Evolutionary conservation across 2,888 invertebrate species (phyloP), one percentile per base, ranked within the genome.

Genomic region (Lycia hirtaria): DNA sequence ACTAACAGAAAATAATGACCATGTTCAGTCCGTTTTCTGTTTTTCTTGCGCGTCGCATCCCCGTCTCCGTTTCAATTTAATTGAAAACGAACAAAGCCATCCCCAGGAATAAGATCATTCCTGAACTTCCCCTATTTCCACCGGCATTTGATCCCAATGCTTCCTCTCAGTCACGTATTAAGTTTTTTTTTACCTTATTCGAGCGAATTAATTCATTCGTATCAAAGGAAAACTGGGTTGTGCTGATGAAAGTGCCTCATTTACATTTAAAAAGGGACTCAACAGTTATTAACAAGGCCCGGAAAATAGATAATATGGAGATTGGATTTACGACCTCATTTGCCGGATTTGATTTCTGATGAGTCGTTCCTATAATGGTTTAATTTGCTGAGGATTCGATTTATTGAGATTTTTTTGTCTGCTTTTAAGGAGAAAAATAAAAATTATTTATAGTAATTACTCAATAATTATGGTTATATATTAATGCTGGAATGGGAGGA

Each of bases 191-290:
- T 37, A 45, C 45, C 45, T 56, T 51, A 51, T 51, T 56, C 12
- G 10, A 52, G 26, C 3, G 41, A 51, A 47, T 48, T 43, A 58
- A 58, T 58, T 48, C 20, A 54, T 54, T 59, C 40, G 50, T 50
- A 49, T 53, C 53, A 58, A 58, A 54, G 58, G 45, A n/a, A 53
- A 32, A 53, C 53, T 48, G 44, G 49, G 52, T 15, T 49, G 30
- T 24, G 9, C 40, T 22, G 40, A 48, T 30, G 43, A 49, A 37
- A 38, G 26, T 50, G 45, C 33, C 49, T 44, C 54, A 50, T 59
- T 59, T 59, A n/a, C 38, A 59, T 59, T 45, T 54, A 38, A 58
- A 50, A 45, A 51, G 35, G 40, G 33, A 38, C 47, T 52, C 28
- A 52, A 37, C 43, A 58, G 33, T 45, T 57, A 57, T 48, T 37